Evolutionary conservation across 2,797 vertebrate species (phyloP), one percentile per base, ranked within the genome.

Genomic region (Luscinia luscinia): DNA sequence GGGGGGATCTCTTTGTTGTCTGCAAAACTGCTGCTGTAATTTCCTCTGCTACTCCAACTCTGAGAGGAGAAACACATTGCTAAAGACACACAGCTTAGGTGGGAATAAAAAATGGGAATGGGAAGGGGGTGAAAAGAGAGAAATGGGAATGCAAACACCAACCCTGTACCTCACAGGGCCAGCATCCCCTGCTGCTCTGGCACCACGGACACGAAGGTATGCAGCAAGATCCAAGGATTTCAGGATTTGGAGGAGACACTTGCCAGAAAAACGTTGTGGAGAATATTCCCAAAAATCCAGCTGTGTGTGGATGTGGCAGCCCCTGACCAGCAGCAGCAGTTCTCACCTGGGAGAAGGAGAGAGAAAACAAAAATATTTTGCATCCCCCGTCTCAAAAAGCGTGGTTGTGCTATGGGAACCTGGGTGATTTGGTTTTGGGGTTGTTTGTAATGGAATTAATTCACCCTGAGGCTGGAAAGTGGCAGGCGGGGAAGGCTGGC

Each of bases 151-250:
- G 77, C 48, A 26, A 27, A 41, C 15, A 22, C 15, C 66, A 55
- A 2, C 6, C 34, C 79, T 3, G 41, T 9, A 3, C 58, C 72
- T 79, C 83, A 3, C 68, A 24, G 74, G 62, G 76, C 62, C 93
- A 64, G 89, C 78, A 55, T 87, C 76, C 84, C 73, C 94, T 95
- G 93, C 93, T 90, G 91, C 21, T 93, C 72, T 34, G 28, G 84
- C 91, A 88, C 89, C 79, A 68, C 1, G 69, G 89, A 58, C 36
- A 68, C 1, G 1, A 19, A 43, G 70, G 88, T 85, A 86, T 4
- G 64, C 73, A 51, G 82, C 73, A 28, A 38, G 10, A 28, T 30
- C 87, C 83, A 27, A 62, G 70, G 58, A 57, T 9, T 30, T 78
- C 79, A 10, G 43, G 88, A 11, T 30, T 78, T 16, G 82, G 84